These are phyloP conservation scores for Pocillopora verrucosa DNA, from an alignment of 64 coral and sea anemone species.

Conservation along the genomic window DNA sequence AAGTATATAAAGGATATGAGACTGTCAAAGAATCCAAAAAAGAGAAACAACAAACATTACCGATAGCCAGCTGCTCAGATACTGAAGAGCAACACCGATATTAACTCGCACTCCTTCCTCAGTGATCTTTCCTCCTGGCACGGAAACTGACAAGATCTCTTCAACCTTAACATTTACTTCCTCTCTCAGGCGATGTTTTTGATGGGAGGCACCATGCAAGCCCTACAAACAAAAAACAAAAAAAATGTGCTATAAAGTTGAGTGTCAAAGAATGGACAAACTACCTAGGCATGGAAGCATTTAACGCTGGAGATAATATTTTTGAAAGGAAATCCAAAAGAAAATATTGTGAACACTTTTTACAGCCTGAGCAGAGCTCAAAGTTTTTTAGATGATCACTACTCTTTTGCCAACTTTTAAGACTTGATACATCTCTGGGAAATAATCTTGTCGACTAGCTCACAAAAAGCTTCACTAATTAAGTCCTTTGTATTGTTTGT, in stretches of 20 bases:
- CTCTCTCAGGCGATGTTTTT: slow-evolving; percentile 91
- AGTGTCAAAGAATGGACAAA: too few species aligned
- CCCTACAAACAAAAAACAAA: slow-evolving; percentile 25
- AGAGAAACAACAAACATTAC: slow-evolving; percentile 36
- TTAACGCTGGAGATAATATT: too few species aligned
- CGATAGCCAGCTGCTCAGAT: slow-evolving; percentile 91
- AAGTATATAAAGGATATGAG: not conserved
- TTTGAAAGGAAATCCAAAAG: too few species aligned
- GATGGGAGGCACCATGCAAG: slow-evolving; percentile 76
- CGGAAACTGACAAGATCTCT: slow-evolving; percentile 75
- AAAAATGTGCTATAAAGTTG: not conserved
- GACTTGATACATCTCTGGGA: too few species aligned
- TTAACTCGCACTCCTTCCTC: slow-evolving; percentile 86
- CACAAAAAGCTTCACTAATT: too few species aligned
- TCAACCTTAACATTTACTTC: slow-evolving; percentile 96
- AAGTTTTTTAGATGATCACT: too few species aligned
- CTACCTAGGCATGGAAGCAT: too few species aligned
- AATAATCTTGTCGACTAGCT: too few species aligned
- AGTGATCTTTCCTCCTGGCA: slow-evolving; percentile 87
- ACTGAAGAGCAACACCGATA: slow-evolving; percentile 82
- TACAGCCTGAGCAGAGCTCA: too few species aligned
- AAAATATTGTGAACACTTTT: too few species aligned
- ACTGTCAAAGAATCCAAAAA: not conserved
- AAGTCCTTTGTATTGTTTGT: too few species aligned
- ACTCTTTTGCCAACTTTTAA: too few species aligned